These are phyloP conservation scores for Neomicropteryx cornuta DNA, from an alignment of 1,140 invertebrate genomes.

Conservation along the genomic window DNA sequence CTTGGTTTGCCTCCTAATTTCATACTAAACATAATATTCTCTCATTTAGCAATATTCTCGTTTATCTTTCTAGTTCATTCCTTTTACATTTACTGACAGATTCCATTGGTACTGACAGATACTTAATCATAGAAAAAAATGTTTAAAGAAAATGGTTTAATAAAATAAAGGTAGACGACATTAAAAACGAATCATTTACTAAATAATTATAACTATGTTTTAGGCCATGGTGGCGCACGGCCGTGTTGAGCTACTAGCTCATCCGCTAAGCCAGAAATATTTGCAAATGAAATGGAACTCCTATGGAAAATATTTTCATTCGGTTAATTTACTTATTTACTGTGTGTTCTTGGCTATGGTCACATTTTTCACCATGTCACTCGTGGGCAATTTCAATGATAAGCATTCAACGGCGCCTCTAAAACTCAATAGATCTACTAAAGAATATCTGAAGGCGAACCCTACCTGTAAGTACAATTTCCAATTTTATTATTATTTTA, in stretches of 20 bases:
- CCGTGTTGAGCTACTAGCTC: conserved; percentile 65
- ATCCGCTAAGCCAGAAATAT: conserved; percentile 74
- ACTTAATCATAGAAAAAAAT: background rate
- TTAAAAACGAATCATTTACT: background rate
- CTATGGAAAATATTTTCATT: conserved; percentile 75
- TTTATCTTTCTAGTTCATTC: no score
- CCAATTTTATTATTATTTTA: no score
- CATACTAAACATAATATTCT: no score
- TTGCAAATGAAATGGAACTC: conserved; percentile 82
- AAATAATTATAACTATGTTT: no score
- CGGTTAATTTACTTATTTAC: conserved; percentile 64
- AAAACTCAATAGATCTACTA: no score
- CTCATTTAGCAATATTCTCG: no score
- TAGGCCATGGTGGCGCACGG: conserved; percentile 75
- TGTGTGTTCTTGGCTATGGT: conserved; percentile 63
- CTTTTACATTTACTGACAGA: no score
- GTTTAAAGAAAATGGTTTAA: background rate
- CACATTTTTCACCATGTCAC: conserved; percentile 59
- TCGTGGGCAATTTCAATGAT: no score
- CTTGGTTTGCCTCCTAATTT: no score
- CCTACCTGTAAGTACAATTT: no score
- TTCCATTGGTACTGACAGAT: background rate
- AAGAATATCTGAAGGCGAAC: no score
- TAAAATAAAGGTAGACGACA: conserved; percentile 4
- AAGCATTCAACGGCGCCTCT: no score